Evolutionary conservation across 2,888 invertebrate species (phyloP), one percentile per base, ranked within the genome.

Genomic region (Siphlonurus alternatus): DNA sequence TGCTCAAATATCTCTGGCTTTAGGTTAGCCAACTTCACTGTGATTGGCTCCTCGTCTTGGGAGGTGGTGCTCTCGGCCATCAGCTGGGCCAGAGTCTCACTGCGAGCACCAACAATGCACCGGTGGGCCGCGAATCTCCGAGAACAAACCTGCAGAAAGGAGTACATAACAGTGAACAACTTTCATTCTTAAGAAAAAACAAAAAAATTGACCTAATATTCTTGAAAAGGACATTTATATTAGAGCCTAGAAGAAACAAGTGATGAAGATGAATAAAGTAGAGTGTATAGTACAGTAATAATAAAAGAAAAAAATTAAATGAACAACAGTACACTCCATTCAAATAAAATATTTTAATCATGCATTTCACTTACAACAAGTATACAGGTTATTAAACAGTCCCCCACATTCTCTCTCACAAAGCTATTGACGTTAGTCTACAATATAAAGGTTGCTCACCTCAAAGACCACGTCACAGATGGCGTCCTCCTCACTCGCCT

Each of bases 401-500:
- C n/a, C n/a, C n/a, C n/a, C n/a, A n/a, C n/a, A n/a, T n/a, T 5
- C 38, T 38, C 38, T 38, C 5, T 38, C 38, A 38, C 38, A 38
- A 15, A 38, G 7, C 22, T 51, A n/a, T n/a, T n/a, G n/a, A n/a
- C n/a, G n/a, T n/a, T n/a, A n/a, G n/a, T n/a, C n/a, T n/a, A n/a
- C n/a, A n/a, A n/a, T n/a, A n/a, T n/a, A n/a, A 64, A 25, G 22
- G 18, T 61, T 20, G 25, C 61, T 60, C 61, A 84, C 83, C 78
- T 83, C 81, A 70, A 91, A 83, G 7, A 85, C 74, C 0, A 89
- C 78, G 73, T 93, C 91, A 71, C 89, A 87, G 18, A 90, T 77
- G 10, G 79, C 73, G 73, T 91, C 91, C 61, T 78, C 79, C 66
- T 83, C 81, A 53, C 80, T 77, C 0, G 84, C 80, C 63, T 86